Conservation (phyloP, 2,113 vertebrate genomes). For the Zapornia atra region DNA sequence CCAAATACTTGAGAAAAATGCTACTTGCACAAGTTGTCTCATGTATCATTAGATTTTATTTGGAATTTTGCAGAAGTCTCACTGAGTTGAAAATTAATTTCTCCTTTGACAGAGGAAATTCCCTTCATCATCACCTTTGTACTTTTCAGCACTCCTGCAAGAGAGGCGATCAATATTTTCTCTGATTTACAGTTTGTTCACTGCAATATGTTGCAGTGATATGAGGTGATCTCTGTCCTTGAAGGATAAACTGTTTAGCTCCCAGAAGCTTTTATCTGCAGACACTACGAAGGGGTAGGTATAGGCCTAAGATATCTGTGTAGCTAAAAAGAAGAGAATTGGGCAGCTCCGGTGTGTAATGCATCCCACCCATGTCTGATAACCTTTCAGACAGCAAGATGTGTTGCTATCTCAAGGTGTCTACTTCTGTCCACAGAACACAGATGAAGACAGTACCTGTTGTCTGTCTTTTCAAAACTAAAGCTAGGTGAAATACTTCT, state of each 20-base stretch:
- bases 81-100: not conserved
- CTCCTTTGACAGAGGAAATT: not conserved
- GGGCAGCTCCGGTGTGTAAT: not conserved
- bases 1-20: not conserved
- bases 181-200: not conserved
- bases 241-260: not conserved
- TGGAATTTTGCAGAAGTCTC: not conserved
- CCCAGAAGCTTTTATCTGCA: not conserved
- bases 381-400: not conserved
- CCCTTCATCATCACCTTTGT: not conserved
- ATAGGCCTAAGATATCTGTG: not conserved
- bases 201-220: not conserved
- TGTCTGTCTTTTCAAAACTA: not conserved
- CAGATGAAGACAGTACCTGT: not conserved
- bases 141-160: not conserved
- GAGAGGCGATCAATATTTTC: not conserved
- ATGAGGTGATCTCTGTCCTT: not conserved
- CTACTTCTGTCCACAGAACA: not conserved
- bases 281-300: not conserved
- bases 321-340: not conserved
- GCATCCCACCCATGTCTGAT: not conserved
- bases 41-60: not conserved
- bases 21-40: not conserved
- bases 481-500: not conserved
- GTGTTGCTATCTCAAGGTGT: not conserved